These are phyloP conservation scores for Atta texana DNA, from an alignment of 1,140 invertebrate genomes.

Conservation along the genomic window DNA sequence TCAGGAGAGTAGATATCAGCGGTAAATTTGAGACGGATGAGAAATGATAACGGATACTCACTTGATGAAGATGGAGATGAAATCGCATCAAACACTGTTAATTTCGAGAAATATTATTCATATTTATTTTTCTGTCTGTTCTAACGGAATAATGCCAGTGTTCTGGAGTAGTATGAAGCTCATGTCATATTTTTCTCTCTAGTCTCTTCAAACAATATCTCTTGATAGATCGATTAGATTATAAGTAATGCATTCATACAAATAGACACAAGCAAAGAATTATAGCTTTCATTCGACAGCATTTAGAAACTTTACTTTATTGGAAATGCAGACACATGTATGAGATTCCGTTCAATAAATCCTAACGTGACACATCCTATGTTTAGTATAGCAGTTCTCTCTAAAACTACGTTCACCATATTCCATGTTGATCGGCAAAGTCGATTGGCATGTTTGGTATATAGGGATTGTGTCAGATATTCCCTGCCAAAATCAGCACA, in stretches of 20 bases:
- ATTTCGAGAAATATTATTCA: conserved; percentile 3
- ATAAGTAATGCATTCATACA: not conserved
- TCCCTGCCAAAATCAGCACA: conserved; percentile 25
- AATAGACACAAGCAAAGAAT: not conserved
- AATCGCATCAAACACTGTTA: not conserved
- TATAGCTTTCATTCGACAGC: not conserved
- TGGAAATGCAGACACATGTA: not conserved
- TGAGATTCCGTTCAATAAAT: conserved; percentile 20
- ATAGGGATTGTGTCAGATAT: conserved; percentile 41
- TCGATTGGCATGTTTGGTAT: conserved; percentile 35
- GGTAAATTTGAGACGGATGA: not conserved
- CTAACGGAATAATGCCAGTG: not conserved
- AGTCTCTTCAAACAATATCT: not conserved
- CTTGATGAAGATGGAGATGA: not conserved
- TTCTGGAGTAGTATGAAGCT: not conserved
- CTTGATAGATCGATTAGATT: not conserved
- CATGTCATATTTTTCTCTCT: not conserved
- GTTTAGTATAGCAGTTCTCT: conserved; percentile 30
- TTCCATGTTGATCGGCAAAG: conserved; percentile 31
- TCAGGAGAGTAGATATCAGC: conserved; percentile 10
- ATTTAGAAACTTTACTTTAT: conserved; percentile 9
- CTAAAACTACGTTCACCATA: conserved; percentile 19
- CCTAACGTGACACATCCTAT: not conserved
- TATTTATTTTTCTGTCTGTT: conserved; percentile 1
- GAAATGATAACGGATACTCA: conserved; percentile 21